phyloP scores from a whole-genome alignment of 2,113 vertebrate species.

The Eublepharis macularius region DNA sequence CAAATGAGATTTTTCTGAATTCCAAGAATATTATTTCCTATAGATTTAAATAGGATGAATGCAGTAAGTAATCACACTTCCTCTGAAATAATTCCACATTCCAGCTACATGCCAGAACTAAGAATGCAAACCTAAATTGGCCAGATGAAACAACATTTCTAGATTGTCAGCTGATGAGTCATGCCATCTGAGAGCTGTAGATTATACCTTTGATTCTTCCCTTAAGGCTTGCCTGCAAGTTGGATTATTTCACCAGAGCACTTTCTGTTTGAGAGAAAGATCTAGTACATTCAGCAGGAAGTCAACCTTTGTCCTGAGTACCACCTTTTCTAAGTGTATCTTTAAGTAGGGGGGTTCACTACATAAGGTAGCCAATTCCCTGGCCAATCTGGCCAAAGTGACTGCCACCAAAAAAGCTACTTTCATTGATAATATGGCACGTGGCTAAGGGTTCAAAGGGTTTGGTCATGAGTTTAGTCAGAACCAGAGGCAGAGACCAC shows the following conservation, averaged over 20 bases:
- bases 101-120: neutral
- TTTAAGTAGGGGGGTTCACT: too few relatives aligned
- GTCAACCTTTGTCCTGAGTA: too few relatives aligned
- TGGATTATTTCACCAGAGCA: neutral
- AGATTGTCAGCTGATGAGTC: neutral
- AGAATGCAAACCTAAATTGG: constrained; percentile 2
- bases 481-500: too few relatives aligned
- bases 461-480: too few relatives aligned
- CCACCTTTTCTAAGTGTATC: too few relatives aligned
- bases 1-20: neutral
- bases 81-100: neutral
- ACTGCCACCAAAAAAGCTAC: too few relatives aligned
- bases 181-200: neutral
- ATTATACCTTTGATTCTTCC: neutral
- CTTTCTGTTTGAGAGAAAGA: neutral
- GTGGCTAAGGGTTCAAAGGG: too few relatives aligned
- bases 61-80: neutral
- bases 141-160: neutral
- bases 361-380: too few relatives aligned
- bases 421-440: too few relatives aligned
- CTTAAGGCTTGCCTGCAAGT: neutral
- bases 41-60: neutral
- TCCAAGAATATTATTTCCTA: neutral
- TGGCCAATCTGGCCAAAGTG: too few relatives aligned
- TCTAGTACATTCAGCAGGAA: neutral